Conservation (phyloP, 2,113 vertebrate genomes). For the Eubucco bourcierii region DNA sequence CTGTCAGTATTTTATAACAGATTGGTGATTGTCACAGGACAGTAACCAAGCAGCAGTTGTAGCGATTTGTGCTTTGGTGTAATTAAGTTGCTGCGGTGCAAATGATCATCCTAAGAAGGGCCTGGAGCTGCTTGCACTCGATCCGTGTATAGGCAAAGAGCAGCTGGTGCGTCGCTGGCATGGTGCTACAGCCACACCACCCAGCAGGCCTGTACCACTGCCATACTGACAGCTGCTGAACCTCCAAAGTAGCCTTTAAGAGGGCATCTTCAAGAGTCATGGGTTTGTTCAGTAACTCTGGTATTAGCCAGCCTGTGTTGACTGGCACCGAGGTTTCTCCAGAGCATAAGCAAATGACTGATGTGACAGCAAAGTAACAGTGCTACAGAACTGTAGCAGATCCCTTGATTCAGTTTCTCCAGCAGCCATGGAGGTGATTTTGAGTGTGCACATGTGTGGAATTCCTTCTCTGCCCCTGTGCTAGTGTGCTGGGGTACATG, state of each 20-base stretch:
- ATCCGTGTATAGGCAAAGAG: neutral
- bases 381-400: neutral
- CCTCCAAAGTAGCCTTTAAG: neutral
- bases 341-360: neutral
- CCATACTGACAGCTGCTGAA: neutral
- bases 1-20: neutral
- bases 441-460: conserved; percentile 27
- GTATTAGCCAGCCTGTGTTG: neutral
- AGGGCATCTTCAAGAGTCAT: neutral
- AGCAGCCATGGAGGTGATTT: conserved; percentile 27
- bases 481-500: neutral
- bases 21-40: neutral
- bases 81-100: neutral
- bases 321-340: neutral
- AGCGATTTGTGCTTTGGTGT: neutral
- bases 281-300: neutral
- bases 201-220: neutral
- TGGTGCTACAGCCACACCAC: neutral
- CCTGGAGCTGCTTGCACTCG: neutral
- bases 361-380: neutral
- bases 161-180: neutral
- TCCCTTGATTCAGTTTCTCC: conserved; percentile 30
- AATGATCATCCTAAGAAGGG: neutral
- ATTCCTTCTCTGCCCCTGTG: conserved; percentile 20
- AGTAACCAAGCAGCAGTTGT: neutral